Evolutionary conservation across 1,140 invertebrate species (phyloP), one percentile per base, ranked within the genome.

Genomic region (Drosophila arawakana): DNA sequence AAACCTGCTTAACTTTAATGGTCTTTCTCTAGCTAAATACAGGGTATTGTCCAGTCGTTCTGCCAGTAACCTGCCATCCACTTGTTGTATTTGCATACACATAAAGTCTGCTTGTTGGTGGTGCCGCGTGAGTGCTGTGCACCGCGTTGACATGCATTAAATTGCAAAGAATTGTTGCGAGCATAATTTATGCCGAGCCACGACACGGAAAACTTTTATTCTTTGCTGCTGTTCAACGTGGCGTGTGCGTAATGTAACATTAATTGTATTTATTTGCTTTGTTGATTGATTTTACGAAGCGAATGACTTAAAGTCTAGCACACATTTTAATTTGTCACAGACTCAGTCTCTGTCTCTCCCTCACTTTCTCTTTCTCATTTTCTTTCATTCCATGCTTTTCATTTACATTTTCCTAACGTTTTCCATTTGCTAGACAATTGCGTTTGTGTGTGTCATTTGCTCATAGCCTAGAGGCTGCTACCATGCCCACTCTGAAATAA

Each of bases 191-290:
- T 71, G 59, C 39, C 21, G 34, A 49, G 50, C 37, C 52, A 54
- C 39, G 52, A 44, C 34, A 39, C 9, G 21, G 5, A n/a, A 43
- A 39, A 55, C 6, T 37, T 39, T 11, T 37, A 5, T 2, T 54
- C n/a, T 30, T 15, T 10, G 52, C 35, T 8, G 2, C 35, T 57
- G 83, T 34, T 73, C 72, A 72, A 55, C 69, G 39, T 52, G 52
- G 80, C 83, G 83, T 88, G 83, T 89, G 43, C 83, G 69, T 83
- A 88, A 86, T 88, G 80, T 80, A 70, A 67, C 84, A 83, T 88
- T 88, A 88, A 88, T 88, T 88, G 84, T 80, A 88, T 88, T 88
- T 88, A 83, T 88, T 88, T 88, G 84, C 80, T 72, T 78, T 83
- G 73, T 76, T 83, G 83, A 88, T 88, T 83, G 83, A 88, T 88